Evolutionary conservation across 2,888 invertebrate species (phyloP), one percentile per base, ranked within the genome.

Genomic region (Boloria euphrosyne): DNA sequence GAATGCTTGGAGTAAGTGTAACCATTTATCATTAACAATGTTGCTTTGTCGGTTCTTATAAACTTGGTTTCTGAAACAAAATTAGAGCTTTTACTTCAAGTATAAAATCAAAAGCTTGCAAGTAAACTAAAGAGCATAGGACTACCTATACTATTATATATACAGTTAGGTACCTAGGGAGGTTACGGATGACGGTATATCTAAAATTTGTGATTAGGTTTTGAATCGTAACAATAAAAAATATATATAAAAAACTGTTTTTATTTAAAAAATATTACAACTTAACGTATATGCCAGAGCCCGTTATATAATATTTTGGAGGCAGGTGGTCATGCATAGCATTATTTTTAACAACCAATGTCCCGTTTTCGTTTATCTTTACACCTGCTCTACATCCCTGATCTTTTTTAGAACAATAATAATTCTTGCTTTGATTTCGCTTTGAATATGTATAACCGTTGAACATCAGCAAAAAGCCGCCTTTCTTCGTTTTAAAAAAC

Each of bases 391-490:
- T 78, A 59, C 81, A 83, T 4, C 78, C 78, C 2, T 58, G 55
- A 16, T 75, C 66, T 63, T 78, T 75, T 60, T 75, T 78, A 0
- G 80, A 79, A 53, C 80, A 78, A 58, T 77, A 76, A 44, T 71
- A 78, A 52, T 63, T 62, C 16, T 27, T 60, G 13, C 52, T 59
- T 22, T 52, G 38, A 47, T 70, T 55, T 38, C 70, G 72, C 62
- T 75, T 72, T 0, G 73, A 77, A 58, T 71, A 78, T 1, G 78
- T 78, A 64, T 71, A 77, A 0, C 70, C 69, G 6, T 73, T 57
- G 59, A 31, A 59, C 49, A 59, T 59, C 49, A 57, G 22, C 44
- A 57, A 46, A 22, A 57, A 57, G 1, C 68, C 66, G 13, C 68
- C 68, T 55, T 52, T 54, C 13, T 47, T 62, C 18, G 68, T 66